Base-by-base conservation (phyloP, 2,888 invertebrate species). In the Scrobipalpa atriplicella region DNA sequence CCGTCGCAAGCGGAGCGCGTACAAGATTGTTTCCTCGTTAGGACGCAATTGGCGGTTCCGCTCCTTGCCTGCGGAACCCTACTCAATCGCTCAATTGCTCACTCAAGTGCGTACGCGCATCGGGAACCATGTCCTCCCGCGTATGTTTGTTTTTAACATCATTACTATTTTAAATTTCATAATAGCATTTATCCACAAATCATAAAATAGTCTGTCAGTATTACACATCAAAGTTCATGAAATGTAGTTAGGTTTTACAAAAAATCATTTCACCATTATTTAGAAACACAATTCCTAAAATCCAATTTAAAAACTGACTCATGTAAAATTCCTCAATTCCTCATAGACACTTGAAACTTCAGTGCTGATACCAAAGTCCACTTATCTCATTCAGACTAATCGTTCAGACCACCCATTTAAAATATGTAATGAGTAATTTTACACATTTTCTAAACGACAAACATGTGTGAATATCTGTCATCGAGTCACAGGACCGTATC, bases 1-100 rank as follows among this genome's bases (percentile, higher is more conserved):
- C 88, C 87, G 86, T 81, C 81, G 79, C 84, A 90, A 92, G 85
- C 89, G 91, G 87, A 81, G 83, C 90, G 90, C 92, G 92, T 89
- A 84, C 92, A 92, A 92, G 92, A 92, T 91, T 90, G 91, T 92
- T 92, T 92, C 92, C 92, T 92, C 90, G 87, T 92, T 92, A 92
- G 81, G 80, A 73, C 77, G 80, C 91, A 91, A 92, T 91, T 90
- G 87, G 81, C 80, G 80, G 90, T 89, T 89, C 90, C 89, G 89
- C 83, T 90, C 89, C 86, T 87, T 84, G 81, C 79, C 74, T 77
- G 77, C 84, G 87, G 87, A 83, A 84, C 87, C 84, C 84, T 36
- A 36, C 58, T 87, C 73, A 84, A 84, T 85, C 83, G 84, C 74
- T 84, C 78, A 86, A 86, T 89, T 88, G 85, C 80, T 76, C 76